Percentiles rank a stretch among this genome's conserved stretches.
Conservation (phyloP, 2,888 invertebrate genomes). For the Axea sp. region DNA sequence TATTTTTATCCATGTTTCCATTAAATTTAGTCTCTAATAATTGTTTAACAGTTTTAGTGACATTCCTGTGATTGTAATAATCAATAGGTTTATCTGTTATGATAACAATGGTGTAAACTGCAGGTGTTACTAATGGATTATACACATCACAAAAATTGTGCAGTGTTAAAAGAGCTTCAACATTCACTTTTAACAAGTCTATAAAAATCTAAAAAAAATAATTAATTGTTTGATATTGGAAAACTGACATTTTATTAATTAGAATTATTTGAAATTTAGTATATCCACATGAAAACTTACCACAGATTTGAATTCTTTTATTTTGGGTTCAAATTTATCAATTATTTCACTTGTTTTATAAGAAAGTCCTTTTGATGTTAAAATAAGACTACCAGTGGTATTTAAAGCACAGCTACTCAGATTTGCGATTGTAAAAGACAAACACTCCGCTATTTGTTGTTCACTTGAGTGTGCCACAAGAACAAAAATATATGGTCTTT, state of each 20-base stretch:
- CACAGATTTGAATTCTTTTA: slow-evolving; percentile 67
- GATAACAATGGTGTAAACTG: slow-evolving; percentile 79
- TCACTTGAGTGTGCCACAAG: slow-evolving; percentile 71
- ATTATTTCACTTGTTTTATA: slow-evolving; percentile 76
- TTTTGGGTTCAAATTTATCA: slow-evolving; percentile 51
- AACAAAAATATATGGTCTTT: slow-evolving; percentile 77
- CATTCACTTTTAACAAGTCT: slow-evolving; percentile 70
- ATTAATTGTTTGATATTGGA: slow-evolving; percentile 13
- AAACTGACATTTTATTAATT: not conserved
- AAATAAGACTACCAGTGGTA: slow-evolving; percentile 69
- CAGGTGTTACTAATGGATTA: slow-evolving; percentile 79
- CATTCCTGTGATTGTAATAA: slow-evolving; percentile 53
- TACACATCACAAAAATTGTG: slow-evolving; percentile 82
- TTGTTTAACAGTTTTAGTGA: slow-evolving; percentile 72
- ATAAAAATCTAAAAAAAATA: slow-evolving; percentile 73
- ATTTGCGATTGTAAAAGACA: slow-evolving; percentile 73
- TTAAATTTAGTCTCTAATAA: slow-evolving; percentile 75
- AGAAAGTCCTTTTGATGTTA: slow-evolving; percentile 77
- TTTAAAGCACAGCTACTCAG: slow-evolving; percentile 71
- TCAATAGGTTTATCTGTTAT: slow-evolving; percentile 69
- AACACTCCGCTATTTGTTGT: slow-evolving; percentile 69
- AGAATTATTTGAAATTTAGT: too few species aligned
- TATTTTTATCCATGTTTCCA: slow-evolving; percentile 76
- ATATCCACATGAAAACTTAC: slow-evolving; percentile 67
- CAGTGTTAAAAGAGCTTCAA: slow-evolving; percentile 78